A percentile compares a stretch with the other conserved stretches of the same genome.
Evolutionary conservation across 2,888 invertebrate species (phyloP).

Genomic region (Drosophila quasianomalipes): DNA sequence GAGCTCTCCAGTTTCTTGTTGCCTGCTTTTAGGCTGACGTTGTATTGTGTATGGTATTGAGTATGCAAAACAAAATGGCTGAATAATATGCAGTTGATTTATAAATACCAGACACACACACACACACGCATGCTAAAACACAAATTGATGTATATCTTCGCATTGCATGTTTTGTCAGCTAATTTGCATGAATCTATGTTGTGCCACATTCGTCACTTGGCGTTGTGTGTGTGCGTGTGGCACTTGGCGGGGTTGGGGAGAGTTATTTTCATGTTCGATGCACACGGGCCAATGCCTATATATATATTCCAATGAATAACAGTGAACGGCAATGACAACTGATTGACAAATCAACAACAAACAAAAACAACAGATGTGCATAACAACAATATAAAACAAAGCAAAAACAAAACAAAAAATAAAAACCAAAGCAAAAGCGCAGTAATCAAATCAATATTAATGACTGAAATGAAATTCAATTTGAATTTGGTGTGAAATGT

Average conservation of each 20-base stretch:
- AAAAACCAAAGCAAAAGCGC: conserved; percentile 9
- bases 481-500: background rate
- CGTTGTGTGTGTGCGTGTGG: background rate
- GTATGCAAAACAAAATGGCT: conserved; percentile 49
- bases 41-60: conserved; percentile 19
- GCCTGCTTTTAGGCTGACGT: conserved; percentile 59
- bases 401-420: background rate
- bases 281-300: conserved; percentile 11
- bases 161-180: conserved; percentile 63
- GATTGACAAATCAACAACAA: conserved; percentile 41
- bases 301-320: conserved; percentile 4
- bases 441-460: conserved; percentile 36
- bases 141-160: conserved; percentile 20
- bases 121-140: background rate
- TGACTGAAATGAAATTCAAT: background rate
- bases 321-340: conserved; percentile 50
- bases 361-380: background rate
- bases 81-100: conserved; percentile 50
- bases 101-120: conserved; percentile 24
- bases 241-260: background rate
- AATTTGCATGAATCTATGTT: conserved; percentile 68
- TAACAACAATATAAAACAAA: background rate
- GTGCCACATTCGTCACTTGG: conserved; percentile 10
- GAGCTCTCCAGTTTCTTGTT: conserved; percentile 28
- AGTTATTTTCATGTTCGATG: conserved; percentile 30